Percentiles rank a stretch among this genome's conserved stretches.
Evolutionary conservation across 2,113 vertebrate species (phyloP).

Genomic region (Lampris megalopsis): DNA sequence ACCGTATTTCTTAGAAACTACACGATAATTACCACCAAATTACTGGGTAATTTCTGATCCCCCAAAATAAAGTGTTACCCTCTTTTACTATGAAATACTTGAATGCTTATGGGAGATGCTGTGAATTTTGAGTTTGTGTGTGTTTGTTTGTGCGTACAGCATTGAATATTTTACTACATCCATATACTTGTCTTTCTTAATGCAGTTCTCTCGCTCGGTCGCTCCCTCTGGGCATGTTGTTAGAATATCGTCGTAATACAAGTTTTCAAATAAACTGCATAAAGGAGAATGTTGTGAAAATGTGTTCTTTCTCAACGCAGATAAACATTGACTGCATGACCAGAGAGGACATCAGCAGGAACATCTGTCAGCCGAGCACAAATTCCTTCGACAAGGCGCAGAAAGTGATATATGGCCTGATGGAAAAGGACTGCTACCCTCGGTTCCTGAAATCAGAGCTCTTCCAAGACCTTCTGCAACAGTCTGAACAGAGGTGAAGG

Average conservation of each 20-base stretch:
- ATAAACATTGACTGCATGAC: constrained; percentile 90
- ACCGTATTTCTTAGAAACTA: too few species aligned
- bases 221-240: neutral
- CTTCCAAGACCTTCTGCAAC: constrained; percentile 69
- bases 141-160: too few species aligned
- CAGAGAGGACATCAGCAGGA: constrained; percentile 84
- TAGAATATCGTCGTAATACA: neutral
- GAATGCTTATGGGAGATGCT: too few species aligned
- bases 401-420: constrained; percentile 85
- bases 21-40: too few species aligned
- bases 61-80: too few species aligned
- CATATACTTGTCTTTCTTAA: too few species aligned
- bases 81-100: neutral
- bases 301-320: constrained; percentile 70
- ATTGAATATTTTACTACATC: too few species aligned
- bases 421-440: constrained; percentile 91
- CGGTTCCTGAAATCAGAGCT: constrained; percentile 87
- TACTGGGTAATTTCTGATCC: too few species aligned
- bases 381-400: constrained; percentile 88
- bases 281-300: constrained; percentile 22
- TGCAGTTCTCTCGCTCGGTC: too few species aligned
- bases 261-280: constrained; percentile 28
- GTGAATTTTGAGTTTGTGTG: too few species aligned
- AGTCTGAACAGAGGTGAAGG: constrained; percentile 48
- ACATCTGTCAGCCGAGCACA: constrained; percentile 80